A percentile compares a stretch with the other conserved stretches of the same genome.
phyloP scores from a whole-genome alignment of 1,140 invertebrate species.

The Zaprionus taronus region DNA sequence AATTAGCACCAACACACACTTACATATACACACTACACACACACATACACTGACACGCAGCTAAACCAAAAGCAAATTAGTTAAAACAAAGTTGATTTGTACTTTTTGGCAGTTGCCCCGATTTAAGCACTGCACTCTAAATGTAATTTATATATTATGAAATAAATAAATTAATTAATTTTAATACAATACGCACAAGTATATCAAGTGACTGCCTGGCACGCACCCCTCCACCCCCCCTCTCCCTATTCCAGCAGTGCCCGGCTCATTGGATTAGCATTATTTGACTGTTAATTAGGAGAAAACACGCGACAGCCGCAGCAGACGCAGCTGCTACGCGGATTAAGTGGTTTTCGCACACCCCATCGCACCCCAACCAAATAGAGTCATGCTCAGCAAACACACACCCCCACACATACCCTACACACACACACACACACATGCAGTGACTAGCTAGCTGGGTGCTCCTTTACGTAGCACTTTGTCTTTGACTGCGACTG shows the following conservation, averaged over 20 bases:
- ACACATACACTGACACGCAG: constrained; percentile 9
- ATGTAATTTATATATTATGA: constrained; percentile 83
- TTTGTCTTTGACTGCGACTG: constrained; percentile 33
- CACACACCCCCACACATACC: not conserved
- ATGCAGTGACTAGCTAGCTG: constrained; percentile 2
- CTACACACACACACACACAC: constrained; percentile 17
- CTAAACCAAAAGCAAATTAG: constrained; percentile 68
- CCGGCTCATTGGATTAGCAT: constrained; percentile 57
- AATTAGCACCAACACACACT: constrained; percentile 10
- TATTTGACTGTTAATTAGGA: constrained; percentile 72
- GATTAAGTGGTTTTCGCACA: constrained; percentile 60
- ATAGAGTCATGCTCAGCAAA: constrained; percentile 44
- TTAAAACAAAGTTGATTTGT: constrained; percentile 69
- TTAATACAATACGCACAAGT: constrained; percentile 64
- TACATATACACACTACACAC: constrained; percentile 12
- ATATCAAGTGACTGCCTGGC: constrained; percentile 52
- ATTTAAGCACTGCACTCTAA: constrained; percentile 59
- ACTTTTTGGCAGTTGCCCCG: constrained; percentile 48
- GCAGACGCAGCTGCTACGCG: constrained; percentile 51
- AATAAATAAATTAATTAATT: constrained; percentile 82
- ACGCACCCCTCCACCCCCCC: not conserved
- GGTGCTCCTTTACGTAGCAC: constrained; percentile 40
- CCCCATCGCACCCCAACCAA: constrained; percentile 14
- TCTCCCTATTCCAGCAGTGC: not conserved
- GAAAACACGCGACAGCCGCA: constrained; percentile 37